phyloP scores from a whole-genome alignment of 1,140 invertebrate genomes.

The Listronotus bonariensis region DNA sequence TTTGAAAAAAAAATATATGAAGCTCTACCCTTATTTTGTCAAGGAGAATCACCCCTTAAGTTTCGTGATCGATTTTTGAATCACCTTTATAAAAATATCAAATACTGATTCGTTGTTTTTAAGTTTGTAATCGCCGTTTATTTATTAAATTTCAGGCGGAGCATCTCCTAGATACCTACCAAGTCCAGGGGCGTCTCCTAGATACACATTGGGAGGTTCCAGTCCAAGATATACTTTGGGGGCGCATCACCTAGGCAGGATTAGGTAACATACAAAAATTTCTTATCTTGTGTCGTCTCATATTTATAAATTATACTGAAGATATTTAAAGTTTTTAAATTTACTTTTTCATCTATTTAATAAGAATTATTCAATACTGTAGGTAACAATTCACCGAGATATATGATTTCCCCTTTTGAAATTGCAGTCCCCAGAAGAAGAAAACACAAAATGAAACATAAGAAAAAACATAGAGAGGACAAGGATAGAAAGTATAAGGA shows the following conservation, averaged over 20 bases:
- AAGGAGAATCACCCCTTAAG: no score
- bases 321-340: background rate
- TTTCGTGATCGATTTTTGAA: no score
- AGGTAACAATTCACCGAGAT: constrained; percentile 60
- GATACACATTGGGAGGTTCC: constrained; percentile 58
- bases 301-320: background rate
- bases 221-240: constrained; percentile 61
- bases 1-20: no score
- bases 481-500: constrained; percentile 60
- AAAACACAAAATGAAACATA: constrained; percentile 77
- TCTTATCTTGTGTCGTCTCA: no score
- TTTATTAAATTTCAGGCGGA: constrained; percentile 53
- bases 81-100: no score
- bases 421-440: constrained; percentile 61
- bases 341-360: no score
- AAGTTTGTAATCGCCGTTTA: no score
- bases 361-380: background rate
- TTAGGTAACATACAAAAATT: constrained; percentile 52
- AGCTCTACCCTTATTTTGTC: no score
- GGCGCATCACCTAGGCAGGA: constrained; percentile 58
- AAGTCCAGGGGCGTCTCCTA: constrained; percentile 48
- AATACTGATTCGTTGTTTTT: no score
- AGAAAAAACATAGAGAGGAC: constrained; percentile 73
- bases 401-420: constrained; percentile 56
- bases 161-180: constrained; percentile 42